Conservation (phyloP, 2,888 invertebrate species). For the Slavum lentiscoides region DNA sequence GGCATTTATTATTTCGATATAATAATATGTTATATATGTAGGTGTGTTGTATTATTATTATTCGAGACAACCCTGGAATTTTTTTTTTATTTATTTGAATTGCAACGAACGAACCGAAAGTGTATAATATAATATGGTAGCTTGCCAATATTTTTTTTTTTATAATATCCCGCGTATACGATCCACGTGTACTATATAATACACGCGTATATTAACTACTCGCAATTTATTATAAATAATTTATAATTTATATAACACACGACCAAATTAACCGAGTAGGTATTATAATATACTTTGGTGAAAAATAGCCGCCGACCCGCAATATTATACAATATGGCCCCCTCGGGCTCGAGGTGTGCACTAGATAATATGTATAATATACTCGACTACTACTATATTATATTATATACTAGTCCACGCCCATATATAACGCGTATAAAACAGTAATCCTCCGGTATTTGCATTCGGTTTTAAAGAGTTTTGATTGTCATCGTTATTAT, state of each 20-base stretch:
- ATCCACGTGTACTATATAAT: background rate
- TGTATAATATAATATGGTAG: background rate
- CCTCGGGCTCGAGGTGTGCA: background rate
- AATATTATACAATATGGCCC: background rate
- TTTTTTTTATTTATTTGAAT: conserved; percentile 10
- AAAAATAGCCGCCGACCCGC: background rate
- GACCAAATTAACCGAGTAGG: background rate
- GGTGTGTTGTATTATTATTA: background rate
- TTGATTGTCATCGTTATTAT: background rate
- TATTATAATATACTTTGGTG: background rate
- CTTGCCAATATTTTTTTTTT: conserved; percentile 18
- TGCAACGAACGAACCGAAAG: background rate
- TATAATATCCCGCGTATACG: background rate
- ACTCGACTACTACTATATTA: too few species aligned
- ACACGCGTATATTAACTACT: background rate
- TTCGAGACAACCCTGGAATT: background rate
- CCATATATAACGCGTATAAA: background rate
- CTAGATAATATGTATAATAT: too few species aligned
- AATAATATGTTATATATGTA: too few species aligned
- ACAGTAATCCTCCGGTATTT: background rate
- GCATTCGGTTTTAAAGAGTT: background rate
- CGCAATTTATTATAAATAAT: background rate
- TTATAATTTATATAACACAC: conserved; percentile 8
- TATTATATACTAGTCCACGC: background rate
- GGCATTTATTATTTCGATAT: background rate